phyloP scores from a whole-genome alignment of 2,888 invertebrate species.

The Thecocarcelia acutangulata region DNA sequence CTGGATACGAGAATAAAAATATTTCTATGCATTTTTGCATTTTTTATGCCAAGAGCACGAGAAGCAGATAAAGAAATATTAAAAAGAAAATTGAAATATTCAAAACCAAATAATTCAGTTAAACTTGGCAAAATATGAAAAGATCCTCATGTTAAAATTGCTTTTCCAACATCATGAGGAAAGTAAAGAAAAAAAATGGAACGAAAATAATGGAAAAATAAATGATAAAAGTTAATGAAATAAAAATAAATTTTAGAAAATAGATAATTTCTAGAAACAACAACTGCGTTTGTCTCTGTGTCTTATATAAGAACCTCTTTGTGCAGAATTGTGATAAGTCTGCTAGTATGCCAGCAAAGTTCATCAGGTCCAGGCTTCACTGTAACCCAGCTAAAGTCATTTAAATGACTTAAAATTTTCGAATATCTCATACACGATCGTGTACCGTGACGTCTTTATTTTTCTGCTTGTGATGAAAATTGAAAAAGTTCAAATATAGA shows the following conservation, averaged over 20 bases:
- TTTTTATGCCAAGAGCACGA: slow-evolving; percentile 58
- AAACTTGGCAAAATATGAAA: slow-evolving; percentile 47
- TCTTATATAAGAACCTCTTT: too few relatives aligned
- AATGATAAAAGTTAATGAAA: slow-evolving; percentile 26
- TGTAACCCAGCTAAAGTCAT: too few relatives aligned
- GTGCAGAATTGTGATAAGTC: too few relatives aligned
- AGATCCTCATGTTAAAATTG: slow-evolving; percentile 29
- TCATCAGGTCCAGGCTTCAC: too few relatives aligned
- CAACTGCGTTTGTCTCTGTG: too few relatives aligned
- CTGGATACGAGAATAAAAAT: slow-evolving; percentile 25
- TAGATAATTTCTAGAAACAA: too few relatives aligned
- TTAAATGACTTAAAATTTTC: too few relatives aligned
- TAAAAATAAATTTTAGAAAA: background rate
- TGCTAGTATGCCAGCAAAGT: too few relatives aligned
- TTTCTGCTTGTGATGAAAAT: too few relatives aligned
- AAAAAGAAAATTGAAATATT: slow-evolving; percentile 61
- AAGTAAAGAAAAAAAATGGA: background rate
- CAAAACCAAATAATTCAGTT: slow-evolving; percentile 60
- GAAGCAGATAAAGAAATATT: slow-evolving; percentile 27
- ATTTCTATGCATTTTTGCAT: slow-evolving; percentile 45
- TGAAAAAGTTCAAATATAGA: too few relatives aligned
- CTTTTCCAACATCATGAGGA: slow-evolving; percentile 32
- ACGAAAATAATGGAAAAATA: slow-evolving; percentile 38
- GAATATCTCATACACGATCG: too few relatives aligned
- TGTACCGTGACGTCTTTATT: too few relatives aligned